Conservation (phyloP, 2,113 vertebrate species). For the Ancistrus triradiatus region DNA sequence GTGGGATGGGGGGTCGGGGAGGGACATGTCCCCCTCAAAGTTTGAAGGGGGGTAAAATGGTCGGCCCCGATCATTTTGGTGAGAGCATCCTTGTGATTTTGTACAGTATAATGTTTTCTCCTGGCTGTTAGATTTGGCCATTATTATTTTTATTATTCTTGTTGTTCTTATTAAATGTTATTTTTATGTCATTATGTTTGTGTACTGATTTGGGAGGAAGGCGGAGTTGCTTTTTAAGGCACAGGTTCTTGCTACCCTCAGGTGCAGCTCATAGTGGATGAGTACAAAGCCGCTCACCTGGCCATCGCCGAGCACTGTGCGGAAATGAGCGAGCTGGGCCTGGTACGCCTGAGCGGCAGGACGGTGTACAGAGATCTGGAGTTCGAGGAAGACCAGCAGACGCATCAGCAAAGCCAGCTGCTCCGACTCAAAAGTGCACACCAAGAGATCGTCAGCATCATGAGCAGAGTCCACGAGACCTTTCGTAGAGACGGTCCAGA, state of each 20-base stretch:
- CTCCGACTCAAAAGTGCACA: conserved; percentile 63
- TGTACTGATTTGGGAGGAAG: too few species aligned
- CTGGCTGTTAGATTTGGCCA: too few species aligned
- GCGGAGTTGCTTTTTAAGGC: too few species aligned
- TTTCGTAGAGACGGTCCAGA: conserved; percentile 75
- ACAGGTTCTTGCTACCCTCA: conserved; percentile 27
- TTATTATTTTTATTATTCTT: too few species aligned
- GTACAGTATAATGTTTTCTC: too few species aligned
- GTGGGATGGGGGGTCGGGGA: too few species aligned
- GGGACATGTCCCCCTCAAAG: too few species aligned
- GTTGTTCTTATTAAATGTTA: too few species aligned
- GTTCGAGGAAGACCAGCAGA: conserved; percentile 72
- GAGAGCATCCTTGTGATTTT: too few species aligned
- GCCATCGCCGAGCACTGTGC: conserved; percentile 66
- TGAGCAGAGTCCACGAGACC: conserved; percentile 69
- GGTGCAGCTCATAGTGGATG: conserved; percentile 72
- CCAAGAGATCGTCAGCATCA: conserved; percentile 62
- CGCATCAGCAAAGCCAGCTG: conserved; percentile 62
- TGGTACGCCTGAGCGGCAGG: conserved; percentile 73
- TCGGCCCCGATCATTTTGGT: too few species aligned
- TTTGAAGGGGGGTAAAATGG: too few species aligned
- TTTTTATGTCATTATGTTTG: too few species aligned
- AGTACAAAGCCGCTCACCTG: conserved; percentile 72
- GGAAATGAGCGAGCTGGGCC: conserved; percentile 72
- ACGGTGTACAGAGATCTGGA: conserved; percentile 75